phyloP scores from a whole-genome alignment of 2,797 vertebrate genomes.

The Lagocephalus sceleratus region DNA sequence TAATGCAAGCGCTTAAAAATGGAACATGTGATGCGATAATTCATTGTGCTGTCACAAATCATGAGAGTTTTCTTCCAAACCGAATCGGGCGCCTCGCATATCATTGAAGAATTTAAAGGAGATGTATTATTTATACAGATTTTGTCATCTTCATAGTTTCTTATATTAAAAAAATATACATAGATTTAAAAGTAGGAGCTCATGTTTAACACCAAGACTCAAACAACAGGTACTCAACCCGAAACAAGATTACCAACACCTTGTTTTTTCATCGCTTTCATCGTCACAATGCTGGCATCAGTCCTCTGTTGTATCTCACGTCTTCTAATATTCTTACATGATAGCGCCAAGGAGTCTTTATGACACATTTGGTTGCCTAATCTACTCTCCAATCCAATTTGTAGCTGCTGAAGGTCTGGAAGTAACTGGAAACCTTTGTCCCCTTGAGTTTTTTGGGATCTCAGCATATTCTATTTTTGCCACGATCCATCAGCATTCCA shows the following conservation, averaged over 20 bases:
- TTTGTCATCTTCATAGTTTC: neutral
- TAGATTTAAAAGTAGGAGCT: neutral
- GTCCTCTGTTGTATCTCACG: neutral
- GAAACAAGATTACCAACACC: neutral
- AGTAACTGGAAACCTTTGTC: no score
- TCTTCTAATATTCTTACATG: neutral
- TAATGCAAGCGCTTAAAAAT: constrained; percentile 31
- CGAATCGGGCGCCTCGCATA: no score
- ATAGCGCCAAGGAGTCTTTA: neutral
- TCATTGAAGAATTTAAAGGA: no score
- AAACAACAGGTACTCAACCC: neutral
- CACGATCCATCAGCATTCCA: no score
- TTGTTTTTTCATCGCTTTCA: neutral
- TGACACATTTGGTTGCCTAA: no score
- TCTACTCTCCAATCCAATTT: no score
- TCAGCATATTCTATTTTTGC: no score
- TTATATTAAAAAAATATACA: neutral
- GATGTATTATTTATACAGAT: no score
- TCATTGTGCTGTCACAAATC: constrained; percentile 10
- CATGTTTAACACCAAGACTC: neutral
- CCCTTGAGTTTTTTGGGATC: no score
- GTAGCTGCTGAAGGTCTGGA: no score
- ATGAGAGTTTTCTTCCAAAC: no score
- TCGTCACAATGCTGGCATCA: neutral
- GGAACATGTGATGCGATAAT: constrained; percentile 14